A percentile compares a stretch with the other conserved stretches of the same genome.
phyloP scores from a whole-genome alignment of 2,113 vertebrate species.

The Elephantulus edwardii region DNA sequence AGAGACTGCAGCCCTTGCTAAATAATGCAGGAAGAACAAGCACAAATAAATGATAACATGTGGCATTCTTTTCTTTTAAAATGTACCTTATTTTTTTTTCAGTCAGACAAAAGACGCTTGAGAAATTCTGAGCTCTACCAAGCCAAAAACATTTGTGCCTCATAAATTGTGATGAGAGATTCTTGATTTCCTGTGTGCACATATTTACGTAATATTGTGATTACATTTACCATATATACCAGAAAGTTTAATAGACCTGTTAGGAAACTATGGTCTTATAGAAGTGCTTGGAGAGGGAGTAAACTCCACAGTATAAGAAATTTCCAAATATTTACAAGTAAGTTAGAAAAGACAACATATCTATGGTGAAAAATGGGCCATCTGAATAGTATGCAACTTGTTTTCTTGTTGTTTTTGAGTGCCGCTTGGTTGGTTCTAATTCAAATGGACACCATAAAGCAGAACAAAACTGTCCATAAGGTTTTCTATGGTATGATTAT shows the following conservation, averaged over 20 bases:
- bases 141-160: neutral
- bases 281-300: neutral
- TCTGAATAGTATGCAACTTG: neutral
- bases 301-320: neutral
- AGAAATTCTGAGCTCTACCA: conserved; percentile 26
- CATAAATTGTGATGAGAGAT: neutral
- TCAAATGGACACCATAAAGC: too few relatives aligned
- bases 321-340: neutral
- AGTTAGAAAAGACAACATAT: neutral
- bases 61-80: conserved; percentile 59
- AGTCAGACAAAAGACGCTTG: conserved; percentile 35
- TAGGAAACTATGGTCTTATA: neutral
- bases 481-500: neutral
- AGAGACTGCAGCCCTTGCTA: conserved; percentile 18
- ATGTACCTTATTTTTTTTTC: conserved; percentile 27
- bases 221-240: neutral
- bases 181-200: neutral
- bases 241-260: neutral
- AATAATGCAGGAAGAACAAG: conserved; percentile 51
- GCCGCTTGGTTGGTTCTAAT: neutral
- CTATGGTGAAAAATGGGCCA: neutral
- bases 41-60: conserved; percentile 59
- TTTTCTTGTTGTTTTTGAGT: neutral
- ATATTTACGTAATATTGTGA: neutral
- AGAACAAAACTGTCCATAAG: neutral